phyloP scores from a whole-genome alignment of 2,797 vertebrate genomes.

The Periparus ater region DNA sequence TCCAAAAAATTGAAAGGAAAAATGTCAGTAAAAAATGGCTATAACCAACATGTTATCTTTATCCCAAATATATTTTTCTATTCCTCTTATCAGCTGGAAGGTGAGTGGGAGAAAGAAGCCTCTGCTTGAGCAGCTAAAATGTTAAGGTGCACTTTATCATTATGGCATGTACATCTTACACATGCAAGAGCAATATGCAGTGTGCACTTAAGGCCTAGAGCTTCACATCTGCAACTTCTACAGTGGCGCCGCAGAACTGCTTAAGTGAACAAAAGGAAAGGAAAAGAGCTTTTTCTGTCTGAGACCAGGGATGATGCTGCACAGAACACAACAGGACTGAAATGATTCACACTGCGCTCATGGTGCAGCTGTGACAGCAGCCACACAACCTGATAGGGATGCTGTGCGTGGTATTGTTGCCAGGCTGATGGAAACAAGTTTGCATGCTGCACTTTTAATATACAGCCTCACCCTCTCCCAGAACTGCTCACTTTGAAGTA shows the following conservation, averaged over 20 bases:
- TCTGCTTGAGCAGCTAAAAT: not conserved
- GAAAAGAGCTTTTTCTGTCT: not conserved
- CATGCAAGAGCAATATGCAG: not conserved
- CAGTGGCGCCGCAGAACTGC: not conserved
- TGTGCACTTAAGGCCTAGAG: not conserved
- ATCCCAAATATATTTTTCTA: not conserved
- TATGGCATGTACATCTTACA: not conserved
- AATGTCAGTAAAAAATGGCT: not conserved
- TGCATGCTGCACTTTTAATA: not conserved
- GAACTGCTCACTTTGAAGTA: not conserved
- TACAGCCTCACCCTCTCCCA: not conserved
- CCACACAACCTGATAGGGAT: not conserved
- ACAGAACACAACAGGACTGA: not conserved
- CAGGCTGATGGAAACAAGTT: not conserved
- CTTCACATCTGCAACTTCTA: not conserved
- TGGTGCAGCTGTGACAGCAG: not conserved
- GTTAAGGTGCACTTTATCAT: not conserved
- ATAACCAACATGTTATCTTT: not conserved
- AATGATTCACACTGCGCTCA: fast-evolving
- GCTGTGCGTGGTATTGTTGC: fast-evolving
- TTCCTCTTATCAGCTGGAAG: not conserved
- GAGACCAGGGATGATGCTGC: not conserved
- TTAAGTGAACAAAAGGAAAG: not conserved
- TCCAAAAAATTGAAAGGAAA: not conserved
- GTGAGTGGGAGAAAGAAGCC: not conserved